A percentile compares a stretch with the other conserved stretches of the same genome.
phyloP scores from a whole-genome alignment of 53 echinoderm and acorn worm genomes.

The Temnopleurus reevesii region DNA sequence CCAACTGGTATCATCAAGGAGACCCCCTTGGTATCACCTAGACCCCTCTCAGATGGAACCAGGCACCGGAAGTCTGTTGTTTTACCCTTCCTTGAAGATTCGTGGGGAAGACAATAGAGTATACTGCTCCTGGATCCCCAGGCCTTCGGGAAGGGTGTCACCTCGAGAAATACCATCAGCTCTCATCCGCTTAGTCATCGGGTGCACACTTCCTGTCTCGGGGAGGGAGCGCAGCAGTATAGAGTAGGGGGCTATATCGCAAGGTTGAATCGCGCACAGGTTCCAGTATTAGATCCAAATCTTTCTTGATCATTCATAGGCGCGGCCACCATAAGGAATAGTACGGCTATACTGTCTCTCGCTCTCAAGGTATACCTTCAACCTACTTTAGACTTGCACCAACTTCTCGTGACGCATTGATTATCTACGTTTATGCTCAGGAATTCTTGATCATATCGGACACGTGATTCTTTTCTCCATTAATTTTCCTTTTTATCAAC shows the following conservation, averaged over 20 bases:
- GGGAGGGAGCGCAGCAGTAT: background rate
- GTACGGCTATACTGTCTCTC: constrained; percentile 14
- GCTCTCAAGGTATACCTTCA: background rate
- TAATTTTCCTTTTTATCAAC: background rate
- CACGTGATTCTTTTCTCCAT: background rate
- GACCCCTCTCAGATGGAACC: too few species aligned
- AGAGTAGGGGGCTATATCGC: background rate
- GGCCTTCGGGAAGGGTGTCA: constrained; percentile 25
- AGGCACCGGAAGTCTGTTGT: constrained; percentile 21
- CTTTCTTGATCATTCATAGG: constrained; percentile 42
- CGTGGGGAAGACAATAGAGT: constrained; percentile 5
- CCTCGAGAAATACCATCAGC: constrained; percentile 1
- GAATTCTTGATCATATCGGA: background rate
- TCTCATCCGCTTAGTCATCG: constrained; percentile 17
- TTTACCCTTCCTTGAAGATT: constrained; percentile 11
- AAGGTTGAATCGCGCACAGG: constrained; percentile 2
- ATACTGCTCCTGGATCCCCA: constrained; percentile 10
- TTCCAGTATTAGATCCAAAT: constrained; percentile 15
- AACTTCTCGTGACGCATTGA: background rate
- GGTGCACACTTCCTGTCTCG: constrained; percentile 9
- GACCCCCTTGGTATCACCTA: too few species aligned
- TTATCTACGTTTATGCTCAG: background rate
- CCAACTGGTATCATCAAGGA: too few species aligned
- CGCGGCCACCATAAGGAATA: constrained; percentile 16
- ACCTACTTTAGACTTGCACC: background rate